A percentile compares a stretch with the other conserved stretches of the same genome.
Conservation (phyloP, 2,113 vertebrate genomes). For the Oreochromis spilurus region DNA sequence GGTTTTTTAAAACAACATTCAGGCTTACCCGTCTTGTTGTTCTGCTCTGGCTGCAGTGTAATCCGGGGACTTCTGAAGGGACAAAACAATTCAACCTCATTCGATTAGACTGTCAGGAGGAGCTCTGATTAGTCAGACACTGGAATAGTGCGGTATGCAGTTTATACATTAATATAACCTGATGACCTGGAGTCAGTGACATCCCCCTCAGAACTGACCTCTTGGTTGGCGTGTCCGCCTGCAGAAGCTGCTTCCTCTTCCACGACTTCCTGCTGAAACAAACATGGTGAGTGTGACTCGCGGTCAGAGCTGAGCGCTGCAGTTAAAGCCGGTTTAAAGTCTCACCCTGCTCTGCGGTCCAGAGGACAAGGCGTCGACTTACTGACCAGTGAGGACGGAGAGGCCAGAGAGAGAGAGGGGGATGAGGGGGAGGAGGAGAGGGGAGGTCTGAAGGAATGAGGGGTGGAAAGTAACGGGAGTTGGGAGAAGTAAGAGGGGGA, state of each 20-base stretch:
- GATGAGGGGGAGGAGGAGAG: neutral
- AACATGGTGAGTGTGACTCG: neutral
- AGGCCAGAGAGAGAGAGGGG: neutral
- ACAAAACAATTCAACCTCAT: neutral
- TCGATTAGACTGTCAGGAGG: accelerated
- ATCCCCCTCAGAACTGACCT: constrained; percentile 15
- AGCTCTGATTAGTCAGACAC: neutral
- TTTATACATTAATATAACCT: neutral
- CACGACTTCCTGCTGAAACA: constrained; percentile 15
- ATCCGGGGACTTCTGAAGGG: neutral
- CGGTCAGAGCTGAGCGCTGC: neutral
- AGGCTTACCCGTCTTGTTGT: constrained; percentile 2
- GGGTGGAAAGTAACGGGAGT: neutral
- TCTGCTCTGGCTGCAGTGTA: neutral
- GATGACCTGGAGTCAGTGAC: accelerated
- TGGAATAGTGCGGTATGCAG: accelerated
- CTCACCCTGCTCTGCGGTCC: constrained; percentile 20
- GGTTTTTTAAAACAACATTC: neutral
- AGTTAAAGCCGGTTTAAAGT: accelerated
- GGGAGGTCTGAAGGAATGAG: neutral
- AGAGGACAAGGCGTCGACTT: neutral
- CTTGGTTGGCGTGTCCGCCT: constrained; percentile 8
- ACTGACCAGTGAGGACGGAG: neutral
- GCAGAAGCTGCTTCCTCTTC: constrained; percentile 49
- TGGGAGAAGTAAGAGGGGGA: neutral